phyloP scores from a whole-genome alignment of 2,888 invertebrate species.

The Eilema caniola region DNA sequence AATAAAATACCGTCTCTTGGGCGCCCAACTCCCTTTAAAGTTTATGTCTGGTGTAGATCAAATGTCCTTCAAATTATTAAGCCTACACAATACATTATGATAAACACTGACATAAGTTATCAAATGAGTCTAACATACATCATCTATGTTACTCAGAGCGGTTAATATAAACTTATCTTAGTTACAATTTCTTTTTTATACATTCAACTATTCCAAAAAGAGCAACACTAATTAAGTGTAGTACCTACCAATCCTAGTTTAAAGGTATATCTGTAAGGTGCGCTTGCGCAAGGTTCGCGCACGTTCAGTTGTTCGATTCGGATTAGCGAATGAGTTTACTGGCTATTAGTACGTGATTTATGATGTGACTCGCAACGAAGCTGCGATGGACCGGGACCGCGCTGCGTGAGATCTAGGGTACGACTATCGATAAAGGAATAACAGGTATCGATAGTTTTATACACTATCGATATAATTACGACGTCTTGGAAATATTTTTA shows the following conservation, averaged over 20 bases:
- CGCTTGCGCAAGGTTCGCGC: constrained; percentile 54
- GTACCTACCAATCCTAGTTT: constrained; percentile 8
- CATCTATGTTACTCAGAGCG: neutral
- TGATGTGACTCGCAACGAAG: constrained; percentile 77
- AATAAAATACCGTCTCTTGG: too few species aligned
- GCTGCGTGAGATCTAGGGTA: constrained; percentile 76
- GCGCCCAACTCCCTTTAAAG: neutral
- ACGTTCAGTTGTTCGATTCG: constrained; percentile 71
- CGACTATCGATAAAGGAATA: constrained; percentile 44
- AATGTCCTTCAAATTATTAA: neutral
- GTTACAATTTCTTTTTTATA: neutral
- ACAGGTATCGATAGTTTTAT: constrained; percentile 38
- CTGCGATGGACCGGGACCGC: constrained; percentile 72
- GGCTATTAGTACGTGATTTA: constrained; percentile 85
- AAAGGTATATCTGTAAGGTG: constrained; percentile 41
- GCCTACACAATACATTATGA: neutral
- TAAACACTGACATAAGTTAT: neutral
- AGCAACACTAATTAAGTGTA: constrained; percentile 15
- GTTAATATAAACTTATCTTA: neutral
- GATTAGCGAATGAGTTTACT: constrained; percentile 85
- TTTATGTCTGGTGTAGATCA: neutral
- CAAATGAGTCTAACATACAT: neutral
- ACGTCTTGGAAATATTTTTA: neutral
- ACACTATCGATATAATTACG: constrained; percentile 24
- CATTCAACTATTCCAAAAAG: constrained; percentile 10